Evolutionary conservation across 2,888 invertebrate species (phyloP), one percentile per base, ranked within the genome.

Genomic region (Apomyelois bistriatella): DNA sequence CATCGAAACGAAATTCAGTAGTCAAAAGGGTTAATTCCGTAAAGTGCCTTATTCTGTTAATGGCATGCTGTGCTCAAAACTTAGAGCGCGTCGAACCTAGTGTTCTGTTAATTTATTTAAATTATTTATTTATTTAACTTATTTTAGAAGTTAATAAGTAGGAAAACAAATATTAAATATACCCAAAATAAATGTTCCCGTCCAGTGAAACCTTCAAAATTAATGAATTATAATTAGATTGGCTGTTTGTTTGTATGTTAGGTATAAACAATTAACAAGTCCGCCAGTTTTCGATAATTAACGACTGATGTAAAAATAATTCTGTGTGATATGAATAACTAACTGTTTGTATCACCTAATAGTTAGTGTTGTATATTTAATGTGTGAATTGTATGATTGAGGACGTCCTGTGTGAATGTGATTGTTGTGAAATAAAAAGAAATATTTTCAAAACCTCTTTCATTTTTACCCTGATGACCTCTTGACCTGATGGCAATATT

Each of bases 351-450:
- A 82, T 89, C 85, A 84, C 82, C 68, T 66, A 70, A 72, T 85
- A 87, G 87, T 79, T 74, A 82, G 82, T 85, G 80, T 75, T 82
- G 82, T 86, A 82, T 82, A 85, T 82, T 77, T 83, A 83, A 59
- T 66, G 79, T 72, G 84, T 77, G 83, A 16, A 28, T 73, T 72
- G 88, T 68, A 68, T 89, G 88, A 72, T 73, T 90, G 88, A 83
- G 90, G 90, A 90, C 90, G 90, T 90, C 90, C 90, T 87, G 90
- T 79, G 74, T 89, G 89, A 62, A 76, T 89, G 89, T 85, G 84
- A 79, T 80, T 82, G 80, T 83, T 82, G 82, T 83, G 77, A 81
- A 85, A 78, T 83, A 83, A 84, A 84, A 76, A 74, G 72, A 67
- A 70, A 67, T 61, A 69, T 66, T 60, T 64, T 56, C 53, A 55